phyloP scores from a whole-genome alignment of 2,797 vertebrate genomes.

The Distichodus sexfasciatus region DNA sequence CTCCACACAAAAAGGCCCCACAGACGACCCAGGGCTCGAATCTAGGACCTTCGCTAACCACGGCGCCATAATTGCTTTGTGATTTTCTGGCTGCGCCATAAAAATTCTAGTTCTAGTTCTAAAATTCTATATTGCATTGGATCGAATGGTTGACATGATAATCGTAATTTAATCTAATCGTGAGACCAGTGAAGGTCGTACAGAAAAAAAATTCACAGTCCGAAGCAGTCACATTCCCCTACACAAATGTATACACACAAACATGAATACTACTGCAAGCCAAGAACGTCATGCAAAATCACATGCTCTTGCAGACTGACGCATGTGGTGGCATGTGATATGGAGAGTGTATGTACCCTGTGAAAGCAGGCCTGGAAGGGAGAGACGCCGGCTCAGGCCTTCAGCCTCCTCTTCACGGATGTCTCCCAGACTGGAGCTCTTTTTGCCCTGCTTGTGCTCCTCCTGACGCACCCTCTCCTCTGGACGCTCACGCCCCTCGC shows the following conservation, averaged over 20 bases:
- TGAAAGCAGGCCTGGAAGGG: constrained; percentile 92
- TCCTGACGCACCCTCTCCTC: constrained; percentile 78
- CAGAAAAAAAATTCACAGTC: not conserved
- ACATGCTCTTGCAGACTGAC: constrained; percentile 62
- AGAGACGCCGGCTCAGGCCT: constrained; percentile 86
- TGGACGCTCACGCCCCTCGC: constrained; percentile 61
- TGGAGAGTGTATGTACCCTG: constrained; percentile 87
- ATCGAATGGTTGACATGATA: too few relatives aligned
- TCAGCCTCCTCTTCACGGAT: constrained; percentile 92
- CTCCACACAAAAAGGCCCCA: too few relatives aligned
- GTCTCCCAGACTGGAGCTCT: constrained; percentile 95
- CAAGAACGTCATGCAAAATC: constrained; percentile 1
- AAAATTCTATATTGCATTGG: too few relatives aligned
- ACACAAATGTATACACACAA: constrained; percentile 6
- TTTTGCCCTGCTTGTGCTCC: constrained; percentile 88
- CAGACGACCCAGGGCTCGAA: too few relatives aligned
- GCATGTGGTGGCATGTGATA: constrained; percentile 67
- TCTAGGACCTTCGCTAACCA: too few relatives aligned
- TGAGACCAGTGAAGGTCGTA: too few relatives aligned
- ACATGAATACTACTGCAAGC: not conserved
- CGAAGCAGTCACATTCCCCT: not conserved
- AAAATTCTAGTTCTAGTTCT: too few relatives aligned
- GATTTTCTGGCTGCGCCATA: too few relatives aligned
- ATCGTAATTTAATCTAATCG: too few relatives aligned
- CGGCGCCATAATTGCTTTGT: too few relatives aligned